Evolutionary conservation across 2,888 invertebrate species (phyloP).

Genomic region (Tillus elongatus): DNA sequence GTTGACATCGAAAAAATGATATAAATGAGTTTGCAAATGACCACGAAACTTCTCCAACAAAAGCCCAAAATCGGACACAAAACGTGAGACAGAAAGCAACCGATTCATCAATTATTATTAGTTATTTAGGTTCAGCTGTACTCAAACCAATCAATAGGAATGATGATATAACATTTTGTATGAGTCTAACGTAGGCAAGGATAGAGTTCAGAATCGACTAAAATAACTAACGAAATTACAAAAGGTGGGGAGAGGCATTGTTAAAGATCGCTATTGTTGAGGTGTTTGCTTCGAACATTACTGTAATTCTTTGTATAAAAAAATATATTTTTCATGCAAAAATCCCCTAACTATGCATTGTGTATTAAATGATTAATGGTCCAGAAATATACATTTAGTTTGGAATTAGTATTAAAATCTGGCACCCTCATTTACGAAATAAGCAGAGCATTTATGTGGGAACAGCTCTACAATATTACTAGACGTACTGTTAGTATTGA

Average conservation of each 20-base stretch:
- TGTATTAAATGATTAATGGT: conserved; percentile 32
- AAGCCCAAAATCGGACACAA: too few species aligned
- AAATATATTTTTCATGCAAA: conserved; percentile 36
- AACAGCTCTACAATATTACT: background rate
- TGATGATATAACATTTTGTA: background rate
- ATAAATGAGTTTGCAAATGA: too few species aligned
- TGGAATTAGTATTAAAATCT: conserved; percentile 1
- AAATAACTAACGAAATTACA: conserved; percentile 1
- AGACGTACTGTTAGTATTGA: background rate
- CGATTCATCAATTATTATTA: conserved; percentile 4
- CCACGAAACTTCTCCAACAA: too few species aligned
- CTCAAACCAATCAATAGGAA: conserved; percentile 1
- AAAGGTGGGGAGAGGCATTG: conserved; percentile 16
- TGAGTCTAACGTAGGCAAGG: background rate
- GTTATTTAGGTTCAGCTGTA: conserved; percentile 3
- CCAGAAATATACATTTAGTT: conserved; percentile 21
- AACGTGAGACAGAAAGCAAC: background rate
- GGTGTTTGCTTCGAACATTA: conserved; percentile 25
- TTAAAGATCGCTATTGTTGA: conserved; percentile 23
- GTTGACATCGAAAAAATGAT: too few species aligned
- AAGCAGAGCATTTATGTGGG: conserved; percentile 2
- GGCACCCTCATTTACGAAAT: background rate
- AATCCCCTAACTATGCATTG: conserved; percentile 31
- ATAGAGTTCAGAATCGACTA: background rate
- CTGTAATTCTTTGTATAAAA: conserved; percentile 29